Evolutionary conservation across 1,140 invertebrate species (phyloP), one percentile per base, ranked within the genome.

Genomic region (Eupristina koningsbergeri): DNA sequence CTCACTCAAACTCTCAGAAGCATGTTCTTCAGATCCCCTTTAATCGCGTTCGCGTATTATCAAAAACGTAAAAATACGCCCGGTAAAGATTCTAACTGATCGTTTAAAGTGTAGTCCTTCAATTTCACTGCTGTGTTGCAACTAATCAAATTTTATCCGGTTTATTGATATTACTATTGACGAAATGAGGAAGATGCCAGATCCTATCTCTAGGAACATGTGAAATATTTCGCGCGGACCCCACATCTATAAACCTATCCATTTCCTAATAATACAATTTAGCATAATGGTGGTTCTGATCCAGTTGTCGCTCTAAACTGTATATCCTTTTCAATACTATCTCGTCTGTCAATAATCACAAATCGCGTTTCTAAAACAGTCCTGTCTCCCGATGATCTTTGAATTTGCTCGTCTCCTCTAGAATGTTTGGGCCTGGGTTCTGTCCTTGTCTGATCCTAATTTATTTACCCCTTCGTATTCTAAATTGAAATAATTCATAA

Each of bases 211-310:
- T n/a, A 13, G 26, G 29, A 36, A 31, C 8, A 9, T 9, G 11
- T 13, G 7, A 7, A 17, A 63, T 26, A n/a, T 31, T 34, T 26
- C 19, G 29, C 19, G 86, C 86, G 63, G 86, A 89, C 31, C 85
- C 86, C 22, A 74, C 36, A 19, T 75, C 11, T 22, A 86, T 69
- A 7, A 87, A 85, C 36, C 82, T 69, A 8, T 85, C 19, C 36
- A 88, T 86, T 71, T 86, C 76, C 5, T n/a, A 26, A 36, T 34
- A 75, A 76, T 86, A 86, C n/a, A 73, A 45, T 45, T 47, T 22
- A 15, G 50, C 84, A 41, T 69, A 82, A 11, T 50, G 22, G 9
- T n/a, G 17, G 41, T 88, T 82, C 22, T 36, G 50, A 9, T 84
- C 45, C 50, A 87, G 61, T 76, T 83, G 84, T 29, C 45, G 47